phyloP scores from a whole-genome alignment of 2,888 invertebrate species.

The Sminthurinus aureus region DNA sequence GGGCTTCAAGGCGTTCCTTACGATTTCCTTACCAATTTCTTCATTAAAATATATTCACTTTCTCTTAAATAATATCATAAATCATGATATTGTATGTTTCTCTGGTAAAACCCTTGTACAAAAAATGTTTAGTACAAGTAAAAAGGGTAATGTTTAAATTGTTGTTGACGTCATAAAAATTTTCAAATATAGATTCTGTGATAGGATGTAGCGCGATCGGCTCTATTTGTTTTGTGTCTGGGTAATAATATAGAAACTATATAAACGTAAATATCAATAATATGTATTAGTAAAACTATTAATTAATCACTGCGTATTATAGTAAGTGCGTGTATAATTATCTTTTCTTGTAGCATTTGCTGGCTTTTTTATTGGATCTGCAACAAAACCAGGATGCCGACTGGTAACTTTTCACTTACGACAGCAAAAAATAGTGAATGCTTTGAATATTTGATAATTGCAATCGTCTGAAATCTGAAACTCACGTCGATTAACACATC shows the following conservation, averaged over 20 bases:
- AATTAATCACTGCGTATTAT: neutral
- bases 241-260: neutral
- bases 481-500: neutral
- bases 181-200: neutral
- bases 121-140: neutral
- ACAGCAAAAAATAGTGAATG: too few relatives aligned
- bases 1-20: too few relatives aligned
- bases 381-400: neutral
- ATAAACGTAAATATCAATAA: neutral
- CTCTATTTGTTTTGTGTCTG: neutral
- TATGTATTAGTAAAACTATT: neutral
- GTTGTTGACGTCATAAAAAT: neutral
- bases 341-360: neutral
- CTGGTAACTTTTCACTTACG: neutral
- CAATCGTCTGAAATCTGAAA: neutral
- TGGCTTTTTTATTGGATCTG: constrained; percentile 1
- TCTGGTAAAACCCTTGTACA: neutral
- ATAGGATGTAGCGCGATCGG: neutral
- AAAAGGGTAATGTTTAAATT: neutral
- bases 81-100: neutral
- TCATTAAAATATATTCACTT: too few relatives aligned
- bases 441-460: neutral
- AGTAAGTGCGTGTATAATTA: neutral
- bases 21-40: too few relatives aligned
- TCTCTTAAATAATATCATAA: too few relatives aligned